Conservation (phyloP, 2,797 vertebrate genomes). For the Pristis pectinata region DNA sequence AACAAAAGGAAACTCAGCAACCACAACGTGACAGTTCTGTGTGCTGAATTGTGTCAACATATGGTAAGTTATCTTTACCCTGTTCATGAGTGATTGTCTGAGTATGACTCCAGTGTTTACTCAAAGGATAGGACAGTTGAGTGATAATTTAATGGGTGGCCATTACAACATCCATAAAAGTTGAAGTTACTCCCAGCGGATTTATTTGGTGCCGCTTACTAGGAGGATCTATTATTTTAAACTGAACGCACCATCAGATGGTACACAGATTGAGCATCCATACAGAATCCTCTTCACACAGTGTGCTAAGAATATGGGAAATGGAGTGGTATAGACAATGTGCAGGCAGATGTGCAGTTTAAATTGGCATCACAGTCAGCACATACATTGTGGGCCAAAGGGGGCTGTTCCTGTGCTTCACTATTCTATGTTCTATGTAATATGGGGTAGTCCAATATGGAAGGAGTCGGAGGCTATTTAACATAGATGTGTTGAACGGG, state of each 20-base stretch:
- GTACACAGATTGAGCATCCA: not conserved
- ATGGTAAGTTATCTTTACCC: not conserved
- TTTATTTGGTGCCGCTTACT: not conserved
- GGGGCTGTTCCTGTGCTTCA: too few species aligned
- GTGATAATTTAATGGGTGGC: not conserved
- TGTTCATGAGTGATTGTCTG: not conserved
- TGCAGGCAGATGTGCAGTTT: too few species aligned
- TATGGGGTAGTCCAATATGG: too few species aligned
- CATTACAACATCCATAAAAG: not conserved
- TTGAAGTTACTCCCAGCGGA: not conserved
- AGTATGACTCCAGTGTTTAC: not conserved
- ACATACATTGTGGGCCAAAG: too few species aligned
- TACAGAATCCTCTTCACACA: not conserved
- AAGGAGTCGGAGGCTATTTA: too few species aligned
- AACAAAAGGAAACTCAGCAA: not conserved
- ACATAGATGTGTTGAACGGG: too few species aligned
- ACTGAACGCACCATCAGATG: not conserved
- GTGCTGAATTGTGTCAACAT: too few species aligned
- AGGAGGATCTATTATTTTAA: not conserved
- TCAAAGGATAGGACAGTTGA: not conserved
- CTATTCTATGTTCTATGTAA: too few species aligned
- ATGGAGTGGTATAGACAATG: too few species aligned
- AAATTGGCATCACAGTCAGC: too few species aligned
- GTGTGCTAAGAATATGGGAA: too few species aligned
- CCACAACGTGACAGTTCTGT: not conserved